Evolutionary conservation across 2,797 vertebrate species (phyloP), one percentile per base, ranked within the genome.

Genomic region (Parotocinclus haroldoi): DNA sequence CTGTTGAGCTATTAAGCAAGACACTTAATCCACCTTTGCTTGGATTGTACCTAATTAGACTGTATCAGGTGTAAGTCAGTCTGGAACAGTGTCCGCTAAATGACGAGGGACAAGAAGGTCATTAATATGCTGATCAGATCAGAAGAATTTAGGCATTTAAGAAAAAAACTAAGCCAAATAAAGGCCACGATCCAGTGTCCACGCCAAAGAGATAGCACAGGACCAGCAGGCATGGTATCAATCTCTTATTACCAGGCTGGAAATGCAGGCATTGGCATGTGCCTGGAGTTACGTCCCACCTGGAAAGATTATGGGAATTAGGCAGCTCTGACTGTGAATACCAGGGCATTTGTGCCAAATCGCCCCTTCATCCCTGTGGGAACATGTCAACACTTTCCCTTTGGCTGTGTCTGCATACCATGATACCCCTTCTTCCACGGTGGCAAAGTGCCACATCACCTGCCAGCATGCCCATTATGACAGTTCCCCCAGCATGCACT

Each of bases 391-490:
- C 60, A 37, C 59, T 48, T 53, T 45, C 10, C 49, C 46, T 45
- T 12, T 16, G 16, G 36, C 42, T 14, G 38, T 46, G 55, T 37
- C 57, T 58, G 48, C 18, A 39, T 64, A 45, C 51, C 19, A 51
- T 39, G n/a, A 54, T 53, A 37, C n/a, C 16, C 44, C 13, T 64
- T 45, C 19, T 9, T 45, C 45, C 40, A 46, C 11, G 37, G 37
- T 62, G 45, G 51, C 66, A 65, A 40, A 38, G 52, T 64, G 59
- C 51, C 38, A 48, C 52, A 40, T 37, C 58, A 56, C 19, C 46
- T 38, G 11, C 57, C 66, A 55, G 52, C 53, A 58, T 14, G 37
- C 19, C 58, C 27, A 17, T 11, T 45, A 56, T 59, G 44, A 53
- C 52, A 53, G 9, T 18, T 62, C 37, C 14, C 10, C n/a, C 48